Percentiles rank a stretch among this genome's conserved stretches.
These are phyloP conservation scores for Acropora yongei DNA, from an alignment of 64 coral and sea anemone genomes.

Conservation along the genomic window DNA sequence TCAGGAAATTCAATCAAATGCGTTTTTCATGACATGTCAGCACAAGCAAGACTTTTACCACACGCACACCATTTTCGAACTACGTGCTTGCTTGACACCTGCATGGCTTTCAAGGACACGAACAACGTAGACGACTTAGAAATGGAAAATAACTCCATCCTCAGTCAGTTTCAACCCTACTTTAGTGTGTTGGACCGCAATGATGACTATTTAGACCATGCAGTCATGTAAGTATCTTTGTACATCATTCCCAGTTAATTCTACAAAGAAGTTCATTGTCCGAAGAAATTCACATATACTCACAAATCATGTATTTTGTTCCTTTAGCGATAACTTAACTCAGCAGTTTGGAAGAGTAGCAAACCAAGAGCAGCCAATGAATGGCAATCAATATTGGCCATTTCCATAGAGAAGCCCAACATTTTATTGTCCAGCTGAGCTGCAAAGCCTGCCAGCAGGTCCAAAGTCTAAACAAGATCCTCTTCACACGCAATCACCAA, in stretches of 20 bases:
- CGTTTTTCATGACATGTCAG: not conserved
- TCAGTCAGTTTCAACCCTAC: not conserved
- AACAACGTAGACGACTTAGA: not conserved
- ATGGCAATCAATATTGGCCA: no score
- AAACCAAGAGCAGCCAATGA: no score
- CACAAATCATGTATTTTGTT: slow-evolving; percentile 10
- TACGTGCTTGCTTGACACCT: not conserved
- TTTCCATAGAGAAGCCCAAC: no score
- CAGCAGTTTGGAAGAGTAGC: no score
- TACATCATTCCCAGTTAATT: not conserved
- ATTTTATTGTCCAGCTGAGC: no score
- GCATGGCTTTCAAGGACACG: not conserved
- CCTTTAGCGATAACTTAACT: not conserved
- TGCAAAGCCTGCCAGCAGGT: no score
- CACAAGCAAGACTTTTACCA: not conserved
- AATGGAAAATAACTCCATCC: not conserved
- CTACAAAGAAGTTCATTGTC: not conserved
- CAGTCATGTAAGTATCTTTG: slow-evolving; percentile 1
- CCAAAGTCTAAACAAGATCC: no score
- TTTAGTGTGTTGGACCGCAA: not conserved
- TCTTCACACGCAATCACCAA: no score
- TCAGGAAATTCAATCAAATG: not conserved
- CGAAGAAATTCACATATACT: not conserved
- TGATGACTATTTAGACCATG: not conserved
- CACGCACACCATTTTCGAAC: not conserved